phyloP scores from a whole-genome alignment of 2,888 invertebrate species.

The Drosophila macrospina region DNA sequence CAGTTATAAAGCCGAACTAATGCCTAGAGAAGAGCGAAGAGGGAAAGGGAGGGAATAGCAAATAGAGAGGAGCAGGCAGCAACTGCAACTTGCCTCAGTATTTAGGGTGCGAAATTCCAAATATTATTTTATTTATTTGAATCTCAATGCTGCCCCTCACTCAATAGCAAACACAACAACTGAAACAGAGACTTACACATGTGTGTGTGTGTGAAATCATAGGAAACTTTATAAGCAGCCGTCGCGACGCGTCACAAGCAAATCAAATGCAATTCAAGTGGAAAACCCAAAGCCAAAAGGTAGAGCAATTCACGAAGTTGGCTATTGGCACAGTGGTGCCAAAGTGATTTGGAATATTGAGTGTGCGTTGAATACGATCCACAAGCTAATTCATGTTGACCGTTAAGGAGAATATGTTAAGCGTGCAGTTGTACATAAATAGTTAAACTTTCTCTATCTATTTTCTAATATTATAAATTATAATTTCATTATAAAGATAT shows the following conservation, averaged over 20 bases:
- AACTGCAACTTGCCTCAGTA: slow-evolving; percentile 36
- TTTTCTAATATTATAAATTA: no score
- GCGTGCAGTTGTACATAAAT: no score
- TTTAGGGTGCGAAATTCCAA: slow-evolving; percentile 83
- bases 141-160: slow-evolving; percentile 64
- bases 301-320: slow-evolving; percentile 36
- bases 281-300: slow-evolving; percentile 70
- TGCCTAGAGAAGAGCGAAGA: slow-evolving; percentile 36
- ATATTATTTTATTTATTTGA: slow-evolving; percentile 83
- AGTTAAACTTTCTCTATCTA: no score
- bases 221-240: slow-evolving; percentile 44
- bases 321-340: slow-evolving; percentile 55
- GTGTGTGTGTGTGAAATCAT: slow-evolving; percentile 25
- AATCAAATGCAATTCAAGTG: slow-evolving; percentile 70
- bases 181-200: slow-evolving; percentile 42
- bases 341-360: not conserved
- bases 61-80: slow-evolving; percentile 8
- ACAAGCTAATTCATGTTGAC: slow-evolving; percentile 5
- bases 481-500: no score
- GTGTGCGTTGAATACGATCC: slow-evolving; percentile 17
- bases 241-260: slow-evolving; percentile 33
- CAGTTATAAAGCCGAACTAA: slow-evolving; percentile 77
- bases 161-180: slow-evolving; percentile 24
- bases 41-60: not conserved
- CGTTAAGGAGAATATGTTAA: no score